phyloP scores from a whole-genome alignment of 2,113 vertebrate species.

The Suricata suricatta region DNA sequence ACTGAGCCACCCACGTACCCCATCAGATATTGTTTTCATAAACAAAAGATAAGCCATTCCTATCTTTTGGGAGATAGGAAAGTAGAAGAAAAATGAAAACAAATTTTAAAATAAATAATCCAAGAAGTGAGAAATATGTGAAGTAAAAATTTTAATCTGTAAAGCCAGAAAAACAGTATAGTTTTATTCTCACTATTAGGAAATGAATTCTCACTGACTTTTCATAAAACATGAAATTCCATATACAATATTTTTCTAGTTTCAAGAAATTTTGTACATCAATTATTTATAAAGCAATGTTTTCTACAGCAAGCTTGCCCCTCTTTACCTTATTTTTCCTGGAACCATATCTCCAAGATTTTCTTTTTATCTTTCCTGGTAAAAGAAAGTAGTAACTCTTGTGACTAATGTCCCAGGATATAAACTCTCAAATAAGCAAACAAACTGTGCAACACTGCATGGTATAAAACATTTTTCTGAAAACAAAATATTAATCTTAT shows the following conservation, averaged over 20 bases:
- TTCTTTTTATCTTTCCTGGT: constrained; percentile 24
- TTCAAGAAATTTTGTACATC: neutral
- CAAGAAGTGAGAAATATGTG: neutral
- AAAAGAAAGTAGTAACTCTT: constrained; percentile 37
- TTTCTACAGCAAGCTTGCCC: constrained; percentile 13
- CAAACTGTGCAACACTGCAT: neutral
- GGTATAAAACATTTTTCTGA: neutral
- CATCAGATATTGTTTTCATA: neutral
- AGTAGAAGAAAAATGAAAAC: neutral
- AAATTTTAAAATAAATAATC: neutral
- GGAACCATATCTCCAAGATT: neutral
- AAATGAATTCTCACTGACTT: neutral
- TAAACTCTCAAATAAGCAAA: constrained; percentile 9
- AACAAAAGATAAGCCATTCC: neutral
- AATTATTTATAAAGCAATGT: constrained; percentile 38
- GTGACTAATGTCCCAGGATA: constrained; percentile 7
- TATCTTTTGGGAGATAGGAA: neutral
- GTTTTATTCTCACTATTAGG: neutral
- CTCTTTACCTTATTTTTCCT: neutral
- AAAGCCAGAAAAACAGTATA: neutral
- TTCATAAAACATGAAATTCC: constrained; percentile 22
- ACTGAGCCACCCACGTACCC: no score
- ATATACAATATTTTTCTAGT: neutral
- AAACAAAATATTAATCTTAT: constrained; percentile 27
- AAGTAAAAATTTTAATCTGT: neutral